Evolutionary conservation across 2,797 vertebrate genomes (phyloP), one percentile per base, ranked within the genome.

Genomic region (Lutjanus campechanus): DNA sequence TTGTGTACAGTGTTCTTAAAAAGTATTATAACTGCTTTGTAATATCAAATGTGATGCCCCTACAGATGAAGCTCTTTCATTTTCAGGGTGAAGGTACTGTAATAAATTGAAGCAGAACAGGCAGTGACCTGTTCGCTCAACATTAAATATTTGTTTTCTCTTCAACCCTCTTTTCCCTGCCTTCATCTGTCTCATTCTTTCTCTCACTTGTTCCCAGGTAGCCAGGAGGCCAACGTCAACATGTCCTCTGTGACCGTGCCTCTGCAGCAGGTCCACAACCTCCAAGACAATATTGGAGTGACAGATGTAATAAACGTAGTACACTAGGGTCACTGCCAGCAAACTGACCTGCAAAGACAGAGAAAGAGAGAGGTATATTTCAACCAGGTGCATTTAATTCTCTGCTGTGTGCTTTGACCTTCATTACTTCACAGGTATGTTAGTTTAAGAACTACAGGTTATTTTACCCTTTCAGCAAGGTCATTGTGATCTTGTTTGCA

Each of bases 161-260:
- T 50, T 8, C 9, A 40, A 3, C 40, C 20, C 20, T 16, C n/a
- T 1, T 47, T 44, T 19, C 22, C 19, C 22, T 12, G 43, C 16
- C 13, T 60, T 74, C 1, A 19, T 46, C 22, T 22, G 2, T 25
- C 13, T 49, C 7, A 11, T 13, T 66, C 40, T 22, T 59, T 64
- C 16, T 79, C 83, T 76, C 91, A 97, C 96, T 95, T 96, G 95
- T 80, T 94, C 94, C 87, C 89, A 93, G 4, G 70, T 68, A 1
- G 93, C 91, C 51, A 95, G 84, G 11, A 69, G 11, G 63, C 81
- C 82, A 81, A 97, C 76, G 44, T 96, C 94, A 60, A 95, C 80
- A 58, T 75, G 86, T 47, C 44, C 82, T 64, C 49, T 92, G 77
- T 86, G 81, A 79, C 84, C 65, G 43, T 83, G 88, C 81, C 74